Base-by-base conservation (phyloP, 1,140 invertebrate species). In the Drosophila rufa region DNA sequence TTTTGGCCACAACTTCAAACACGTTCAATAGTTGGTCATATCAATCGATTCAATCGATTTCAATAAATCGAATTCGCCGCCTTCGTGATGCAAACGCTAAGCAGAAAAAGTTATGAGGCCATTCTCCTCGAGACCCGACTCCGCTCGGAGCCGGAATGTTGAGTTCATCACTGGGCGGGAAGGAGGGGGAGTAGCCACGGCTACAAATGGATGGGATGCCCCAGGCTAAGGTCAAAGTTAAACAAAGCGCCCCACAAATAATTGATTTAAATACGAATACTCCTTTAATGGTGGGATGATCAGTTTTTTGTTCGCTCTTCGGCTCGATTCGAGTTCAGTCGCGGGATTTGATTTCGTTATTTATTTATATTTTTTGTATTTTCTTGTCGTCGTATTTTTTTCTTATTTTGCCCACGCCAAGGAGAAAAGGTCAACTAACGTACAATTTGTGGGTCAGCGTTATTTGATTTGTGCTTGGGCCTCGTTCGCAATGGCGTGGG, bases 401-500 rank as follows among this genome's bases (percentile, higher is more conserved):
- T 46, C 22, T 30, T 22, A 46, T 61, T 53, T 73, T 68, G 59
- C 64, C 60, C 48, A 78, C 76, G 75, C 64, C 76, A 76, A 82
- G 79, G 64, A 73, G 79, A 68, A 75, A 89, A 89, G 84, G 84
- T 89, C 84, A 90, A 89, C 81, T 90, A 89, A 90, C 74, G 85
- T 87, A 84, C 87, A 91, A 91, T 91, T 91, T 91, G 87, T 91
- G 80, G 87, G 87, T 91, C 87, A 91, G 57, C 89, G 77, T 91
- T 84, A 87, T 91, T 91, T 91, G 87, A 91, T 91, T 91, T 91
- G 89, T 91, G 68, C 70, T 77, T 64, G 50, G 71, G 66, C 71
- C 59, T 70, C 73, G 75, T 79, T 82, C 80, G 67, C 76, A 68
- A 79, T 64, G 70, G 62, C 83, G 82, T 86, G 80, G 84, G 83